These are phyloP conservation scores for Tipula helvola DNA, from an alignment of 2,888 invertebrate genomes.

Conservation along the genomic window DNA sequence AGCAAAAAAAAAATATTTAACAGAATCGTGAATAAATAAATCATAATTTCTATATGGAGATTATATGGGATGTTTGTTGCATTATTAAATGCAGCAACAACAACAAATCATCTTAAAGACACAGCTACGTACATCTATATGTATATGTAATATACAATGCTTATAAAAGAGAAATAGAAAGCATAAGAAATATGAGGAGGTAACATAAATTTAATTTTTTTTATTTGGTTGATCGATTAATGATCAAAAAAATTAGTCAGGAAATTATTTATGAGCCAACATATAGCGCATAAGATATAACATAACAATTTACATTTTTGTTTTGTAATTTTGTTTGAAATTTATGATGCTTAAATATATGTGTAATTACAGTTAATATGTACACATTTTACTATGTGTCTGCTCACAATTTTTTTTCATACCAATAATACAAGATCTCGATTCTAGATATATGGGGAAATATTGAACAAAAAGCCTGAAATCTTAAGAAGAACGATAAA, in stretches of 20 bases:
- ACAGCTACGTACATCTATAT: not conserved
- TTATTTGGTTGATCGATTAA: not conserved
- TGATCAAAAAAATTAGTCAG: not conserved
- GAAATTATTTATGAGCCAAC: not conserved
- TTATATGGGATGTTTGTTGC: conserved; percentile 4
- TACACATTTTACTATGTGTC: not conserved
- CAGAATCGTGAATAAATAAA: conserved; percentile 8
- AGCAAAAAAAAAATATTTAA: not conserved
- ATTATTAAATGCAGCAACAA: not conserved
- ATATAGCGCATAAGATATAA: not conserved
- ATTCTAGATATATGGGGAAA: no score
- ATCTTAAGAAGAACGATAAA: no score
- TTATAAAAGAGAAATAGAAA: not conserved
- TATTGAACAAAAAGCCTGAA: no score
- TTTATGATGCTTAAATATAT: not conserved
- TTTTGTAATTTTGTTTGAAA: not conserved
- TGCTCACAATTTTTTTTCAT: no score
- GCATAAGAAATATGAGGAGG: conserved; percentile 4
- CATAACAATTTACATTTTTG: not conserved
- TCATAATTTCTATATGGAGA: conserved; percentile 7
- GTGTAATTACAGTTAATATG: not conserved
- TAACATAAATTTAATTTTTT: not conserved
- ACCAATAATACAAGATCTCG: no score
- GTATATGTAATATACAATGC: not conserved
- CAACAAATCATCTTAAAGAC: not conserved